Percentiles rank a stretch among this genome's conserved stretches.
Evolutionary conservation across 2,797 vertebrate genomes (phyloP).

Genomic region (Pseudochirops cupreus): DNA sequence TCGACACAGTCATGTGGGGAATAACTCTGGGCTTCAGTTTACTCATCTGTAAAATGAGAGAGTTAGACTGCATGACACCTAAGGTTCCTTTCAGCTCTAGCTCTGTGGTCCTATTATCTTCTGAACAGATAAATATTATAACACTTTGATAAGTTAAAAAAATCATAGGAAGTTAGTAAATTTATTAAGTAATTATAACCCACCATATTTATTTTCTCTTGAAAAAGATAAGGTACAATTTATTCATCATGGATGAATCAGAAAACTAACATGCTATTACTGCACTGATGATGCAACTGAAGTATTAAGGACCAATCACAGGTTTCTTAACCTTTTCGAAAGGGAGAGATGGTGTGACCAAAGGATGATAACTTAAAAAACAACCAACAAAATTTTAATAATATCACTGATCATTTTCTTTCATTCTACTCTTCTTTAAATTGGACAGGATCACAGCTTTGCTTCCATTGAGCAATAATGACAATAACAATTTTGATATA

Average conservation of each 20-base stretch:
- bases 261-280: slow-evolving; percentile 73
- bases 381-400: not conserved
- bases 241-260: slow-evolving; percentile 75
- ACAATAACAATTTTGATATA: not conserved
- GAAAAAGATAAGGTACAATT: slow-evolving; percentile 65
- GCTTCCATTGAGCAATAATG: slow-evolving; percentile 50
- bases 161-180: slow-evolving; percentile 17
- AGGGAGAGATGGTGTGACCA: slow-evolving; percentile 18
- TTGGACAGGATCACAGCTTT: slow-evolving; percentile 46
- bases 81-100: not conserved
- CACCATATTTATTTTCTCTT: slow-evolving; percentile 61
- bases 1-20: not conserved
- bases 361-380: slow-evolving; percentile 32
- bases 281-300: slow-evolving; percentile 61
- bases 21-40: not conserved
- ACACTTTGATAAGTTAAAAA: slow-evolving; percentile 51
- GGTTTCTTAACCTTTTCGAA: slow-evolving; percentile 50
- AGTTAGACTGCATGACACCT: not conserved
- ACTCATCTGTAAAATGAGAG: not conserved
- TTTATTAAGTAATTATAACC: slow-evolving; percentile 63
- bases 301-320: slow-evolving; percentile 53
- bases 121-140: slow-evolving; percentile 1
- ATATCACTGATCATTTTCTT: slow-evolving; percentile 40
- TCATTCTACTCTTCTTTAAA: slow-evolving; percentile 48
- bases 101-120: not conserved